Percentiles rank a stretch among this genome's conserved stretches.
These are phyloP conservation scores for Macaria liturata DNA, from an alignment of 2,888 invertebrate genomes.

Conservation along the genomic window DNA sequence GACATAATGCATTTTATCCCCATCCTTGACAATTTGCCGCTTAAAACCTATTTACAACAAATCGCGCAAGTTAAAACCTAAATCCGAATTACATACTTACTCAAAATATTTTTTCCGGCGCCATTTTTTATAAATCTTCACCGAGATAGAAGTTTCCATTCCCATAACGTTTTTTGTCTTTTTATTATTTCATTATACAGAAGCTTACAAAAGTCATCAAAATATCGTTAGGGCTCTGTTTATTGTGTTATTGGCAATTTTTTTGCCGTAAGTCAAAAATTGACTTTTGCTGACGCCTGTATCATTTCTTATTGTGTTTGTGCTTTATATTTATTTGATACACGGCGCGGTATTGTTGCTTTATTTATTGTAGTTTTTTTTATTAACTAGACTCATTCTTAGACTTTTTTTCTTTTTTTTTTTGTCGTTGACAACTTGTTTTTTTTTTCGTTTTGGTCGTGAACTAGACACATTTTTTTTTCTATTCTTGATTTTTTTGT, in stretches of 20 bases:
- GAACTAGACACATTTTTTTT: not conserved
- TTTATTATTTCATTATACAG: slow-evolving; percentile 72
- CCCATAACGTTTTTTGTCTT: slow-evolving; percentile 53
- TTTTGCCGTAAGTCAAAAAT: slow-evolving; percentile 74
- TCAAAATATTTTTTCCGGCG: slow-evolving; percentile 16
- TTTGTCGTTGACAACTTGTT: not conserved
- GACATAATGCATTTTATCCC: too few relatives aligned
- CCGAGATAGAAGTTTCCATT: slow-evolving; percentile 53
- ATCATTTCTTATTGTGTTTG: slow-evolving; percentile 54
- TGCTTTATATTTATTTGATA: not conserved
- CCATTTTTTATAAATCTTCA: slow-evolving; percentile 41
- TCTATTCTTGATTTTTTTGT: not conserved
- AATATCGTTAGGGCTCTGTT: slow-evolving; percentile 66
- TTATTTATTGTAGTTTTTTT: slow-evolving; percentile 28
- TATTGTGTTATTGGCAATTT: slow-evolving; percentile 72
- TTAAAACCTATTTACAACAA: not conserved
- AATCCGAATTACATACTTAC: slow-evolving; percentile 7
- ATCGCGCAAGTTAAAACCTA: slow-evolving; percentile 1
- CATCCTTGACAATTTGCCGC: not conserved
- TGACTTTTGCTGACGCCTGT: slow-evolving; percentile 42
- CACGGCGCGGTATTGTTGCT: slow-evolving; percentile 35
- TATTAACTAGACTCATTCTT: too few relatives aligned
- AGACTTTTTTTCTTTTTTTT: not conserved
- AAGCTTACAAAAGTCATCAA: slow-evolving; percentile 68
- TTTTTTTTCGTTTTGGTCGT: not conserved